Base-by-base conservation (phyloP, 2,797 vertebrate species). In the Oreortyx pictus region DNA sequence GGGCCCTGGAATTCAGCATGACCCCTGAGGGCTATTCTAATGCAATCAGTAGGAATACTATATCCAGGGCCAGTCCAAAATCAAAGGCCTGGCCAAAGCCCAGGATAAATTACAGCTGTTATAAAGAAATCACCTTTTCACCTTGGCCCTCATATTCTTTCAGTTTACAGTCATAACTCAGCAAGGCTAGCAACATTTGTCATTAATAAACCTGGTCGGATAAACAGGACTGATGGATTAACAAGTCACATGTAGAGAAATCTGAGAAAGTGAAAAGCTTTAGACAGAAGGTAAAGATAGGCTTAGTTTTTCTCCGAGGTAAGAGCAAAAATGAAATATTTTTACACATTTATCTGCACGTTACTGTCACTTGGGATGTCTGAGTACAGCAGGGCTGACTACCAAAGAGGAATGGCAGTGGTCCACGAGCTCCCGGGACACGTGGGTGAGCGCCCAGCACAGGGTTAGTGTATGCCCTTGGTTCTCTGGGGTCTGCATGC, bases 1-100 rank as follows among this genome's bases (percentile, higher is more conserved):
- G 98, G 98, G 98, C 98, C 98, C 98, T 98, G 97, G 98, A 98
- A 98, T 98, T 98, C 97, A 80, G 89, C 95, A 97, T 97, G 97
- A 98, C 98, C 98, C 98, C 97, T 96, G 94, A 97, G 97, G 97
- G 97, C 97, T 97, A 97, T 96, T 97, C 94, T 97, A 98, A 98
- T 96, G 97, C 98, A 98, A 98, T 98, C 98, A 98, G 95, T 96
- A 97, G 97, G 97, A 97, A 97, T 97, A 94, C 93, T 93, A 97
- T 97, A 97, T 96, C 96, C 97, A 96, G 96, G 97, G 98, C 97
- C 94, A 97, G 97, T 88, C 97, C 68, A 85, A 94, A 97, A 97
- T 97, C 97, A 97, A 97, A 97, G 97, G 96, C 94, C 92, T 95
- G 94, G 95, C 95, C 93, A 88, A 97, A 97, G 93, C 95, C 92